A percentile compares a stretch with the other conserved stretches of the same genome.
Conservation (phyloP, 2,888 invertebrate species). For the Campoplex nolae region DNA sequence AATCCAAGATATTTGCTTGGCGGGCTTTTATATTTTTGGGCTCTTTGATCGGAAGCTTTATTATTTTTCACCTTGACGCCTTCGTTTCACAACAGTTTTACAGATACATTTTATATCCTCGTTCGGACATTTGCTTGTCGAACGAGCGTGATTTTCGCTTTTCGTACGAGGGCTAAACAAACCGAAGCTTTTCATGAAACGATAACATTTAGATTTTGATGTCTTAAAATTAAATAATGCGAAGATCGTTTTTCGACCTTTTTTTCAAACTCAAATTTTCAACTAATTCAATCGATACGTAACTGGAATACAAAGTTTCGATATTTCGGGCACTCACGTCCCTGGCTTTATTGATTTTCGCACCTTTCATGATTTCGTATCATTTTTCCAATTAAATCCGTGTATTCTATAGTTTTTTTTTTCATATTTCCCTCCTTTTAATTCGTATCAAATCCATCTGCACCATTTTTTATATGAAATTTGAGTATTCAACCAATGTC, state of each 20-base stretch:
- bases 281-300: background rate
- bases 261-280: background rate
- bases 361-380: background rate
- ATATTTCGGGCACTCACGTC: background rate
- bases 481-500: no score
- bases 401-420: background rate
- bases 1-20: slow-evolving; percentile 76
- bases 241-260: background rate
- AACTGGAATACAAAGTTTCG: background rate
- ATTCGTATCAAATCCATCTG: no score
- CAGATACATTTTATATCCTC: slow-evolving; percentile 1
- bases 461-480: no score
- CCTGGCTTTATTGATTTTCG: background rate
- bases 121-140: slow-evolving; percentile 3
- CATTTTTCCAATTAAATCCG: background rate
- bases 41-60: slow-evolving; percentile 76
- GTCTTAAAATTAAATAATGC: background rate
- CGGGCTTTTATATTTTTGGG: slow-evolving; percentile 85
- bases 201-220: no score
- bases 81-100: slow-evolving; percentile 14
- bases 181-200: background rate
- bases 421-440: background rate
- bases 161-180: slow-evolving; percentile 14
- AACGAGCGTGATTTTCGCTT: slow-evolving; percentile 1
- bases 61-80: slow-evolving; percentile 15